These are phyloP conservation scores for Phalanger gymnotis DNA, from an alignment of 2,797 vertebrate species.

Conservation along the genomic window DNA sequence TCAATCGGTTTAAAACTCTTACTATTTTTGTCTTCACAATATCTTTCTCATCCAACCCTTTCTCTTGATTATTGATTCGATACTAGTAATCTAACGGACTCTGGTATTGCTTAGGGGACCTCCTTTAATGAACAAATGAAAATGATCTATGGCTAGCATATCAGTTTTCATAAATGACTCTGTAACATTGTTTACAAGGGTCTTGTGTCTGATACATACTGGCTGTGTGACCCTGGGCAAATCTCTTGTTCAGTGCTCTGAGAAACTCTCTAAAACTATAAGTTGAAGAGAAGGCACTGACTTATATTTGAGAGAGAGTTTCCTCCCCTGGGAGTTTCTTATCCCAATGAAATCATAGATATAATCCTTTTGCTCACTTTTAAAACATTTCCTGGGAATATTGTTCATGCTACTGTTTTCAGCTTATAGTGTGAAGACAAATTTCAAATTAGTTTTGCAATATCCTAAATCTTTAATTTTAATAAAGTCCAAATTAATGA, in stretches of 20 bases:
- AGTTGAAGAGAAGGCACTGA: neutral
- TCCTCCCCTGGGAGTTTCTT: neutral
- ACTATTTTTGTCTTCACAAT: neutral
- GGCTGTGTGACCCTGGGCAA: neutral
- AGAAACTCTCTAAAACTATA: neutral
- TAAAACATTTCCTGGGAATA: neutral
- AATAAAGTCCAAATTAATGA: neutral
- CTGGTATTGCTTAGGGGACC: neutral
- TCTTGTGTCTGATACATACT: neutral
- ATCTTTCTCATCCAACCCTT: neutral
- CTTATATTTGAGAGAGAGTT: neutral
- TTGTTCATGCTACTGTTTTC: neutral
- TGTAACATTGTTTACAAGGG: neutral
- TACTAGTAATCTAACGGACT: neutral
- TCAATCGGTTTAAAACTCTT: neutral
- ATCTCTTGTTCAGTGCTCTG: neutral
- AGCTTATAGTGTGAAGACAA: neutral
- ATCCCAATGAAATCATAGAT: neutral
- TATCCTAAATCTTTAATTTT: neutral
- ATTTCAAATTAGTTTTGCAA: neutral
- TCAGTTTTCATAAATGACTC: neutral
- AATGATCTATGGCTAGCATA: neutral
- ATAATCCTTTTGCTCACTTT: neutral
- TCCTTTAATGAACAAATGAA: neutral
- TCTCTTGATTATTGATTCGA: neutral